These are phyloP conservation scores for Ichneumoninae sp. DNA, from an alignment of 2,888 invertebrate species.

Conservation along the genomic window DNA sequence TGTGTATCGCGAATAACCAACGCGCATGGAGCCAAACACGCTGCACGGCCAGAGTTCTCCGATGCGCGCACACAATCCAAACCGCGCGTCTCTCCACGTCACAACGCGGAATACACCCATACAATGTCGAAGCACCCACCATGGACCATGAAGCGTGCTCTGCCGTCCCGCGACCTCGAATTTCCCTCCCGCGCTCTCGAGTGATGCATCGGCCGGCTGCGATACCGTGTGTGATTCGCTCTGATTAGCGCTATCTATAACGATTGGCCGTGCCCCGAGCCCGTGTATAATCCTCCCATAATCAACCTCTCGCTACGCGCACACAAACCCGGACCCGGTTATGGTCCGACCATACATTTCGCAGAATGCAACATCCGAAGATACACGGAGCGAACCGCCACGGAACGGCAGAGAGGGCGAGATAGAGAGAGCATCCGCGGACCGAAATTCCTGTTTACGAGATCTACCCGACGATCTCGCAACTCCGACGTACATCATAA, in stretches of 20 bases:
- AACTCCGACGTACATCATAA: constrained; percentile 62
- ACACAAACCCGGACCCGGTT: constrained; percentile 39
- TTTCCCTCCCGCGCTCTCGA: constrained; percentile 55
- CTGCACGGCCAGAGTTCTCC: constrained; percentile 50
- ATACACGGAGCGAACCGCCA: constrained; percentile 26
- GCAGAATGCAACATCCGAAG: constrained; percentile 53
- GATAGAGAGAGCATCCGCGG: neutral
- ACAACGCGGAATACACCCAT: constrained; percentile 29
- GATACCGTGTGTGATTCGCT: constrained; percentile 82
- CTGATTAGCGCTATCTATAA: constrained; percentile 83
- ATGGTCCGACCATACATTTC: constrained; percentile 62
- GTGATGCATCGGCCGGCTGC: constrained; percentile 78
- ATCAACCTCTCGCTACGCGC: constrained; percentile 71
- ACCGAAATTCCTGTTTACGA: constrained; percentile 63
- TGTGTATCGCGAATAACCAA: constrained; percentile 75
- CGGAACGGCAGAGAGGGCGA: neutral
- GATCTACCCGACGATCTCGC: constrained; percentile 33
- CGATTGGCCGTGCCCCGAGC: constrained; percentile 73
- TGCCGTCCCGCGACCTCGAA: constrained; percentile 55
- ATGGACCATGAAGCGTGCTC: constrained; percentile 47
- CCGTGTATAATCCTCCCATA: constrained; percentile 77
- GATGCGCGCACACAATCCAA: constrained; percentile 47
- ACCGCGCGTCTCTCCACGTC: constrained; percentile 51
- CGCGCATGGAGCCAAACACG: constrained; percentile 56
- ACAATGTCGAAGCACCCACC: constrained; percentile 18